A percentile compares a stretch with the other conserved stretches of the same genome.
Evolutionary conservation across 2,797 vertebrate species (phyloP).

Genomic region (Pipistrellus pygmaeus): DNA sequence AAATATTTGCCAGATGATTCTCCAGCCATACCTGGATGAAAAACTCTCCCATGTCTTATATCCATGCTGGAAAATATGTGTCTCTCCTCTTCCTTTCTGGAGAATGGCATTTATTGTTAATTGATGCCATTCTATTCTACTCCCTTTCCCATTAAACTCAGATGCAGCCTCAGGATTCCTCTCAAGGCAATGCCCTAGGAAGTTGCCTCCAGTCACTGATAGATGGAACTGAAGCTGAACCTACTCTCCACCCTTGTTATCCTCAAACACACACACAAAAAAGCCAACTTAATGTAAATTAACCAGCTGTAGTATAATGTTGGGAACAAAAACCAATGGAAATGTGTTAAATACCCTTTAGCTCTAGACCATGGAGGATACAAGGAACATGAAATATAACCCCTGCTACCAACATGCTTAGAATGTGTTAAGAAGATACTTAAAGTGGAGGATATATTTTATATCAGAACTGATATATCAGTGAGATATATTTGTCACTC

Average conservation of each 20-base stretch:
- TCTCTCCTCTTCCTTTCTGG: neutral
- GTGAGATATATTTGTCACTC: neutral
- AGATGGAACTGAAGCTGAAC: neutral
- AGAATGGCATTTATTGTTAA: neutral
- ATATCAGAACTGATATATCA: neutral
- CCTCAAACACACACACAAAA: neutral
- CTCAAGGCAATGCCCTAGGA: neutral
- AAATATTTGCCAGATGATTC: neutral
- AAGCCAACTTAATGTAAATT: neutral
- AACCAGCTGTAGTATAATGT: neutral
- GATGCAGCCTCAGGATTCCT: neutral
- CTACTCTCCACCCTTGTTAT: neutral
- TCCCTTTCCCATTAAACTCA: neutral
- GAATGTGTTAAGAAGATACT: neutral
- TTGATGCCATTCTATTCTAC: neutral
- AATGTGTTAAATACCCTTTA: neutral
- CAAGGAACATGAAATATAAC: neutral
- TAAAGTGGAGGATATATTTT: neutral
- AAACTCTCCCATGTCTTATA: neutral
- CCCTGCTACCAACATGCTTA: neutral
- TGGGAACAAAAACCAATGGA: neutral
- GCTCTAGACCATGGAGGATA: neutral
- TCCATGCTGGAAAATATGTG: neutral
- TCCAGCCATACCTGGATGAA: neutral
- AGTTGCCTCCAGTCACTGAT: neutral